phyloP scores from a whole-genome alignment of 2,888 invertebrate genomes.

The Drymonia ruficornis region DNA sequence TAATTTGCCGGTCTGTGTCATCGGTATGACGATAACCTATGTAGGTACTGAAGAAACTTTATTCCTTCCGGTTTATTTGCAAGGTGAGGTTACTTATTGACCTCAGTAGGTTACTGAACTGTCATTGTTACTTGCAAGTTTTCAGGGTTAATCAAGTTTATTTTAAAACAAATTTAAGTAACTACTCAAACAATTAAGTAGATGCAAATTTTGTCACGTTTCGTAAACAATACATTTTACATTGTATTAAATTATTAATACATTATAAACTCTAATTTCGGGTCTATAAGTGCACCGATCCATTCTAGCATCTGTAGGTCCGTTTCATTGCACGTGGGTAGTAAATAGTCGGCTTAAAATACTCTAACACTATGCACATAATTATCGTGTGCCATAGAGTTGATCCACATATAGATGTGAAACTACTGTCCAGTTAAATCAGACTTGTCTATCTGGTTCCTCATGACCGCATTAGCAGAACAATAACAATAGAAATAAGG shows the following conservation, averaged over 20 bases:
- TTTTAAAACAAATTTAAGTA: no score
- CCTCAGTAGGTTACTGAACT: neutral
- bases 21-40: no score
- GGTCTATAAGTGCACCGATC: neutral
- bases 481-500: no score
- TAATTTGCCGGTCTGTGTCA: no score
- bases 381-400: slow-evolving; percentile 20
- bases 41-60: no score
- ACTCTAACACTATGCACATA: slow-evolving; percentile 24
- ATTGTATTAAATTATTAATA: no score
- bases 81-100: neutral
- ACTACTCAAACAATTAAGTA: no score
- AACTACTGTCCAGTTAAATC: neutral
- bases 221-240: no score
- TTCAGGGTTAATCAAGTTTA: no score
- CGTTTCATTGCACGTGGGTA: slow-evolving; percentile 10
- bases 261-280: neutral
- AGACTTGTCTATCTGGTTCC: no score
- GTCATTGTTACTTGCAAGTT: neutral
- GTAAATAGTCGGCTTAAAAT: slow-evolving; percentile 16
- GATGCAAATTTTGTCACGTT: no score
- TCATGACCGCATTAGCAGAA: no score
- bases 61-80: neutral
- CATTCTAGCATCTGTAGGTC: neutral
- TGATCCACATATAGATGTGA: neutral